Base-by-base conservation (phyloP, 2,888 invertebrate genomes). In the Apantesis nais region DNA sequence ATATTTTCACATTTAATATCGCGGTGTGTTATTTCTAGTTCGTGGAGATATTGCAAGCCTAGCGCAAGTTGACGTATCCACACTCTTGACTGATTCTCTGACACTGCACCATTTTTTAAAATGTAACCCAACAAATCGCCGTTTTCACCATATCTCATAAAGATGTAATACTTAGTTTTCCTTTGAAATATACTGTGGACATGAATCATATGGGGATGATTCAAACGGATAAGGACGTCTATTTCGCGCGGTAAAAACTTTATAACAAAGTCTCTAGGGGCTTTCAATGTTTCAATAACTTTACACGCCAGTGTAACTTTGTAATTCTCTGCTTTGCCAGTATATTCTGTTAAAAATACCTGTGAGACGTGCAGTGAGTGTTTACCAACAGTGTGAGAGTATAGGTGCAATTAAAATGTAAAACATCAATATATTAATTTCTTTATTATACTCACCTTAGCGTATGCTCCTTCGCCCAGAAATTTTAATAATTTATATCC, bases 1-100 rank as follows among this genome's bases (percentile, higher is more conserved):
- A 97, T 95, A 86, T 98, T 98, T 89, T 98, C 98, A 88, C 98
- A 98, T 90, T 98, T 98, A 74, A 98, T 95, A 87, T 98, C 98
- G 65, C 98, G 93, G 86, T 98, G 98, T 0, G 97, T 96, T 61
- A 98, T 96, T 73, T 97, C 96, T 90, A 97, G 93, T 76, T 96
- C 96, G 85, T 98, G 97, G 37, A 97, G 90, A 85, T 98, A 98
- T 83, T 97, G 96, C 37, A 98, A 84, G 0, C 96, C 97, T 67
- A 97, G 87, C 22, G 96, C 91, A n/a, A 98, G 89, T 86, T 98
- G 97, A 19, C 96, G 92, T 71, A 97, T 92, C 97, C 97, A 97
- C 64, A 97, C 96, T 68, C 97, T 90, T 0, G 96, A 95, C 86
- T 97, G 97, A 66, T 96, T 96, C 88, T 97, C 97, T 0, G 96